A percentile compares a stretch with the other conserved stretches of the same genome.
phyloP scores from a whole-genome alignment of 2,797 vertebrate species.

The Diglossa cyanea region DNA sequence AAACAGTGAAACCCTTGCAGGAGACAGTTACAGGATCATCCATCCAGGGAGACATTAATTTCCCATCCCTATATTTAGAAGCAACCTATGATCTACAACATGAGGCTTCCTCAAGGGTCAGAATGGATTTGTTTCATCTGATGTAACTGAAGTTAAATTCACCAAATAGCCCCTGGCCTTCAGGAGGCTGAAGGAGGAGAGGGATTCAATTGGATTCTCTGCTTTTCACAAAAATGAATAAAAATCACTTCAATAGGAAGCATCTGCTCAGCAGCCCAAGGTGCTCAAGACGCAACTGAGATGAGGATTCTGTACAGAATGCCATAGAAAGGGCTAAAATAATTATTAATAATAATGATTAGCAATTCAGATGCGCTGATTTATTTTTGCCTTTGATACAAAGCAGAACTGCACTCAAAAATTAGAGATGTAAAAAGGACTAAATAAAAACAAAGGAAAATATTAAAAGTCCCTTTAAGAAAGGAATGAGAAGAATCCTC shows the following conservation, averaged over 20 bases:
- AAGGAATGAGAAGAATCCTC: constrained; percentile 17
- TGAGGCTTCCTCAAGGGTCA: background rate
- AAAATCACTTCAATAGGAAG: background rate
- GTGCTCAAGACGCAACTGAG: background rate
- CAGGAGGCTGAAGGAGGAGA: background rate
- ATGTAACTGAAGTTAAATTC: constrained; percentile 22
- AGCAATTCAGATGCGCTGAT: background rate
- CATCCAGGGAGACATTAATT: background rate
- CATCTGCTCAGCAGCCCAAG: background rate
- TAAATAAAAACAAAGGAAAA: background rate
- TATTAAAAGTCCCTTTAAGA: background rate
- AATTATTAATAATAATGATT: background rate
- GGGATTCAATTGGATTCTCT: background rate
- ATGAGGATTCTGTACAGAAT: background rate
- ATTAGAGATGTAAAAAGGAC: background rate
- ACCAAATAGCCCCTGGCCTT: constrained; percentile 19
- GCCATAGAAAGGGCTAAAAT: background rate
- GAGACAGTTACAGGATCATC: background rate
- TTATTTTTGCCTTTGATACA: background rate
- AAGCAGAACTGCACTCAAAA: background rate
- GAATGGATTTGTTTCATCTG: constrained; percentile 45
- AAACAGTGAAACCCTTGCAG: background rate
- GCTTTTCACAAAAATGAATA: background rate
- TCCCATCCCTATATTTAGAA: constrained; percentile 12
- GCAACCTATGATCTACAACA: background rate